Percentiles rank a stretch among this genome's conserved stretches.
Conservation (phyloP, 1,140 invertebrate species). For the Drosophila eugracilis region DNA sequence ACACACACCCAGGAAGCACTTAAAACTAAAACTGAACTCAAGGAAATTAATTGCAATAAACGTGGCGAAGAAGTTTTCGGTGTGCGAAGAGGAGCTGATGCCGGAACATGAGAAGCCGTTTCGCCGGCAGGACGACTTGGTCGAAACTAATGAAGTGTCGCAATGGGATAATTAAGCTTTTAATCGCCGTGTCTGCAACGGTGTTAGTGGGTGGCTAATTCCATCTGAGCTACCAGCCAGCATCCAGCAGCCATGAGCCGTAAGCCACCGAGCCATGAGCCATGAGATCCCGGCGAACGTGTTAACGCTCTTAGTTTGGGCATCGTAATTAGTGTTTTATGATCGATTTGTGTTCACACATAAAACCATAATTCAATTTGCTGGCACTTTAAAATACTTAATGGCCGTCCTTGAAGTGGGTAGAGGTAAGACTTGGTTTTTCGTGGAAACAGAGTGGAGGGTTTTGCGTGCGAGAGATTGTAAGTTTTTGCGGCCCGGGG, state of each 20-base stretch:
- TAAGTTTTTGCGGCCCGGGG: conserved; percentile 63
- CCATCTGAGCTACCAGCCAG: conserved; percentile 5
- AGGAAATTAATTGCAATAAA: conserved; percentile 83
- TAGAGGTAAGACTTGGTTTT: neutral
- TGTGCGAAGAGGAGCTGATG: conserved; percentile 5
- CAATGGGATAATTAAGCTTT: conserved; percentile 83
- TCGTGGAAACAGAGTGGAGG: neutral
- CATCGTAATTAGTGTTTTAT: conserved; percentile 79
- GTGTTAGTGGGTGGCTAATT: conserved; percentile 42
- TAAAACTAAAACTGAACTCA: conserved; percentile 76
- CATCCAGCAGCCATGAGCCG: conserved; percentile 1
- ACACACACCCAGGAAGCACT: conserved; percentile 52
- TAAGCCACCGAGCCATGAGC: conserved; percentile 7
- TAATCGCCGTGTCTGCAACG: conserved; percentile 65
- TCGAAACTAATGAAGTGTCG: conserved; percentile 81
- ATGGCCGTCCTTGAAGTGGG: neutral
- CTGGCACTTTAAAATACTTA: conserved; percentile 49
- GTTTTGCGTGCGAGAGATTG: conserved; percentile 38
- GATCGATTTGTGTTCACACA: conserved; percentile 78
- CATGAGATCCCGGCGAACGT: conserved; percentile 30
- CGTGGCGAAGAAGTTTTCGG: conserved; percentile 55
- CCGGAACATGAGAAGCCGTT: conserved; percentile 16
- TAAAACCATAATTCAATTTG: conserved; percentile 76
- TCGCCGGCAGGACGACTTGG: conserved; percentile 54
- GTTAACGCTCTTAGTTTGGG: conserved; percentile 60